A percentile compares a stretch with the other conserved stretches of the same genome.
Evolutionary conservation across 2,888 invertebrate genomes (phyloP).

Genomic region (Gisinianus flammeolus): DNA sequence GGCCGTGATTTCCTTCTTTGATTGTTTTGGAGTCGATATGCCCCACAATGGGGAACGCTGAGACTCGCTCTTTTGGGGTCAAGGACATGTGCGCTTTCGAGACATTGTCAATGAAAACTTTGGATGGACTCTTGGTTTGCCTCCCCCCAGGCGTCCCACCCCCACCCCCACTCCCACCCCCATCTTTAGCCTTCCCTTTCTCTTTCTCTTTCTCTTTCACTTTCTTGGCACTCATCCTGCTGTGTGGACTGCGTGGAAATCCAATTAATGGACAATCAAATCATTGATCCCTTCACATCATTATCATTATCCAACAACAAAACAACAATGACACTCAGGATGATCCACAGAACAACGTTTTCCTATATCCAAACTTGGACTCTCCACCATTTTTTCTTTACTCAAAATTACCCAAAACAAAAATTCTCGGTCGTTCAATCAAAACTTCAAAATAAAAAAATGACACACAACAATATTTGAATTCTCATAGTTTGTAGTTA

Average conservation of each 20-base stretch:
- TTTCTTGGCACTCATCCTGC: not conserved
- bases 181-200: no score
- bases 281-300: not conserved
- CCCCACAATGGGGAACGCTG: not conserved
- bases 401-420: not conserved
- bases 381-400: not conserved
- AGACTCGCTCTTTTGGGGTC: not conserved
- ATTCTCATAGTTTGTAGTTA: no score
- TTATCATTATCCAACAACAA: not conserved
- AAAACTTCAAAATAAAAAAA: not conserved
- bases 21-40: not conserved
- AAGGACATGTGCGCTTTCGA: not conserved
- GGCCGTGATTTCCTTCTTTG: not conserved
- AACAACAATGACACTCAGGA: no score
- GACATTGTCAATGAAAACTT: not conserved
- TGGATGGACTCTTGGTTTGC: not conserved
- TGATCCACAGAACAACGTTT: no score
- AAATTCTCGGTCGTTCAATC: not conserved
- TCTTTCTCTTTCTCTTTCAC: not conserved
- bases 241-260: not conserved
- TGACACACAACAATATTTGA: not conserved
- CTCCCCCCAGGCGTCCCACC: no score
- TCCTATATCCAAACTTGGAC: no score
- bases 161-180: no score
- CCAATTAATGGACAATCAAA: not conserved